Conservation (phyloP, 53 echinoderm and acorn worm species). For the Paracentrotus lividus region DNA sequence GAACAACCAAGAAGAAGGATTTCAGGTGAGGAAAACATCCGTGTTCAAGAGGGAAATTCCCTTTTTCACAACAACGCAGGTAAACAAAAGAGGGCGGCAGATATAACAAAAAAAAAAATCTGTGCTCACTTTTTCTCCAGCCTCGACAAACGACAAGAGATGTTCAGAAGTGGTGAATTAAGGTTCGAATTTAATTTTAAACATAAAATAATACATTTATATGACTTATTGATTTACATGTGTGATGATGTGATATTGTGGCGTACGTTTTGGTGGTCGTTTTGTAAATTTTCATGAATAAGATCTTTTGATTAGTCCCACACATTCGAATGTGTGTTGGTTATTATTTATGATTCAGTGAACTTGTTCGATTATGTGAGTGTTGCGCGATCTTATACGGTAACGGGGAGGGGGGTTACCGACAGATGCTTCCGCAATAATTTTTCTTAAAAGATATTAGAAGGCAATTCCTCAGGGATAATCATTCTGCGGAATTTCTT, state of each 20-base stretch:
- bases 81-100: neutral
- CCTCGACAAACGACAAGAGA: neutral
- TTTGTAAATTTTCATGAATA: neutral
- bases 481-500: no score
- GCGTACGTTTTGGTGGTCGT: neutral
- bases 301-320: neutral
- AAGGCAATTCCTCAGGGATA: no score
- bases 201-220: no score
- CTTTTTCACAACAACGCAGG: neutral
- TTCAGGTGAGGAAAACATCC: no score
- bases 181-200: neutral
- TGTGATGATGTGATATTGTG: neutral
- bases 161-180: constrained; percentile 1
- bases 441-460: no score
- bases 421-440: no score
- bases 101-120: neutral
- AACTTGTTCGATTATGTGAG: no score
- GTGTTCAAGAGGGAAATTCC: neutral
- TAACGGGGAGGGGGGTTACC: no score
- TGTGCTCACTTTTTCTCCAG: neutral
- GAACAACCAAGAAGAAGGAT: no score
- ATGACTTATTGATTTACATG: neutral
- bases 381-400: no score
- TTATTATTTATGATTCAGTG: no score
- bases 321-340: no score